A percentile compares a stretch with the other conserved stretches of the same genome.
Evolutionary conservation across 2,888 invertebrate genomes (phyloP).

Genomic region (Papilio elwesi): DNA sequence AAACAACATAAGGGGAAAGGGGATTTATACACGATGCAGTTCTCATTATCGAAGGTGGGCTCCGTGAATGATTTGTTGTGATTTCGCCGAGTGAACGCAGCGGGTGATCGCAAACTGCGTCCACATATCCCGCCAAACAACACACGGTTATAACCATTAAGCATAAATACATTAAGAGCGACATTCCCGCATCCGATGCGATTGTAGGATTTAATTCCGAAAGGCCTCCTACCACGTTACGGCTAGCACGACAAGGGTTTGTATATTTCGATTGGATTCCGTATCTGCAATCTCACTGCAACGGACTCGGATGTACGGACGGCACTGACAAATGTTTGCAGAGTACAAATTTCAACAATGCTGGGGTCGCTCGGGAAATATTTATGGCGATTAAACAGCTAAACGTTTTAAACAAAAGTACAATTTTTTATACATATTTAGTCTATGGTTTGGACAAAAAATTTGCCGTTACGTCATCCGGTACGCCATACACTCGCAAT

Average conservation of each 20-base stretch:
- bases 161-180: slow-evolving; percentile 50
- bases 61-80: slow-evolving; percentile 82
- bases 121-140: slow-evolving; percentile 58
- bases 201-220: slow-evolving; percentile 73
- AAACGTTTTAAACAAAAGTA: slow-evolving; percentile 5
- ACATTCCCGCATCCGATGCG: slow-evolving; percentile 52
- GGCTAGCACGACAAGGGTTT: slow-evolving; percentile 80
- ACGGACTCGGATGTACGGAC: slow-evolving; percentile 66
- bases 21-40: slow-evolving; percentile 72
- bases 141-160: slow-evolving; percentile 59
- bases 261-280: slow-evolving; percentile 80
- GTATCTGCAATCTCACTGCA: slow-evolving; percentile 77
- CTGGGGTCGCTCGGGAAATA: slow-evolving; percentile 36
- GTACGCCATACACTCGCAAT: too few species aligned
- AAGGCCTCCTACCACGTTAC: slow-evolving; percentile 81
- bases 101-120: slow-evolving; percentile 80
- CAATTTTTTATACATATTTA: not conserved
- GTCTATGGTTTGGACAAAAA: too few species aligned
- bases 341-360: slow-evolving; percentile 76
- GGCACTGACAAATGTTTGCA: slow-evolving; percentile 79
- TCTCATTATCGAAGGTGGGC: slow-evolving; percentile 81
- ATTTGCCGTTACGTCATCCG: too few species aligned
- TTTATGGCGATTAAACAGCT: slow-evolving; percentile 9
- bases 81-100: slow-evolving; percentile 79
- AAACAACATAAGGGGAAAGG: slow-evolving; percentile 53